phyloP scores from a whole-genome alignment of 2,113 vertebrate species.

The Bungarus multicinctus region DNA sequence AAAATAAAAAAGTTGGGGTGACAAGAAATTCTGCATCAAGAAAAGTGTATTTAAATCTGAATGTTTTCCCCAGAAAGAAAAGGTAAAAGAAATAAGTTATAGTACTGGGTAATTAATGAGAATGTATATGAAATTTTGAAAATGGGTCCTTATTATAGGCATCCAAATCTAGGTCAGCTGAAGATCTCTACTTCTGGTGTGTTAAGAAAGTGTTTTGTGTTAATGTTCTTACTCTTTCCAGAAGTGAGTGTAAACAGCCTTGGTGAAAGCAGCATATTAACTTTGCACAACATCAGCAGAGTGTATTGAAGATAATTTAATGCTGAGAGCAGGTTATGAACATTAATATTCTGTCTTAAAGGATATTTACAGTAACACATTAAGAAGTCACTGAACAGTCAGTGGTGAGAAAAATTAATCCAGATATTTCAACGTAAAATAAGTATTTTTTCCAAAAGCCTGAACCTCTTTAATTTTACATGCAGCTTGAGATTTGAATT shows the following conservation, averaged over 20 bases:
- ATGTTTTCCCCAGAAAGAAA: not conserved
- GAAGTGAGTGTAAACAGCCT: not conserved
- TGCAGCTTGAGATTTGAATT: not conserved
- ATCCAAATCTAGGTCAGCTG: not conserved
- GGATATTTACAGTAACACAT: not conserved
- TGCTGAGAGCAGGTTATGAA: conserved; percentile 7
- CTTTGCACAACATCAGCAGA: not conserved
- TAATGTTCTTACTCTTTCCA: not conserved
- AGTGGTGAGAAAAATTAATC: not conserved
- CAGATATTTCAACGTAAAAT: not conserved
- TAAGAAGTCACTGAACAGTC: not conserved
- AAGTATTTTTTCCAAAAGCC: not conserved
- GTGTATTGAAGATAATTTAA: not conserved
- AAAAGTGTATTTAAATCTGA: not conserved
- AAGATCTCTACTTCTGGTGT: not conserved
- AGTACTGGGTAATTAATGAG: not conserved
- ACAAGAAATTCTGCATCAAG: not conserved
- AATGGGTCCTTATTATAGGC: not conserved
- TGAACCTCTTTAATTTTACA: not conserved
- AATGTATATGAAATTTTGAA: not conserved
- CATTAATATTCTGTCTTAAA: not conserved
- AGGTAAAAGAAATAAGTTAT: not conserved
- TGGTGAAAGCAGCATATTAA: not conserved
- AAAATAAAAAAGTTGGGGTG: not conserved
- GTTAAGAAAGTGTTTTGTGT: not conserved